Percentiles rank a stretch among this genome's conserved stretches.
Conservation (phyloP, 1,140 invertebrate species). For the Psilanteris sp. region DNA sequence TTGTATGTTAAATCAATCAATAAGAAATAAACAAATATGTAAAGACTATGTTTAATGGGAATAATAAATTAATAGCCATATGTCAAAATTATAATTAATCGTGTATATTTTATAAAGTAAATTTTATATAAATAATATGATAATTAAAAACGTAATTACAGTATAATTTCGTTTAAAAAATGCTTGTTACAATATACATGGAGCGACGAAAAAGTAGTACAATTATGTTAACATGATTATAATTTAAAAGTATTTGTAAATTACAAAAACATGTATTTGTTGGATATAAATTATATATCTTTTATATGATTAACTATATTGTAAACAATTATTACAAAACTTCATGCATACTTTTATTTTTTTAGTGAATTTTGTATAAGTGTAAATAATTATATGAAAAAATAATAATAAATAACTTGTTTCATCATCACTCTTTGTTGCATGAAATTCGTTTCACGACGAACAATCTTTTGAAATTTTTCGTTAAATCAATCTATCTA, state of each 20-base stretch:
- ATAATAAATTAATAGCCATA: conserved; percentile 13
- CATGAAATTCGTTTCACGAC: conserved; percentile 10
- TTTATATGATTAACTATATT: too few relatives aligned
- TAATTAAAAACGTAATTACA: conserved; percentile 77
- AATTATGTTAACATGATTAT: too few relatives aligned
- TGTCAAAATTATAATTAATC: conserved; percentile 76
- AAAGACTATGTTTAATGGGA: neutral
- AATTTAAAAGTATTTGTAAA: too few relatives aligned
- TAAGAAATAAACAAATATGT: too few relatives aligned
- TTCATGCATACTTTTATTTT: too few relatives aligned
- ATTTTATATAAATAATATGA: conserved; percentile 79
- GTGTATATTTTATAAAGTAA: conserved; percentile 80
- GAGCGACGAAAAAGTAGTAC: conserved; percentile 19
- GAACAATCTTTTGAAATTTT: conserved; percentile 30
- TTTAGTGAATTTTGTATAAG: too few relatives aligned
- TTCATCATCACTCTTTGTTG: conserved; percentile 37
- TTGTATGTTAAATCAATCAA: too few relatives aligned
- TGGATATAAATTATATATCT: too few relatives aligned
- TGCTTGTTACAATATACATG: conserved; percentile 48
- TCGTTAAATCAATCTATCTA: conserved; percentile 39
- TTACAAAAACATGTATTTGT: neutral
- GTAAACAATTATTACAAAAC: too few relatives aligned
- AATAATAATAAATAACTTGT: conserved; percentile 8
- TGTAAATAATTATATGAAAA: neutral
- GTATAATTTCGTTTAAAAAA: conserved; percentile 71